These are phyloP conservation scores for Agriotes lineatus DNA, from an alignment of 2,888 invertebrate species.

Conservation along the genomic window DNA sequence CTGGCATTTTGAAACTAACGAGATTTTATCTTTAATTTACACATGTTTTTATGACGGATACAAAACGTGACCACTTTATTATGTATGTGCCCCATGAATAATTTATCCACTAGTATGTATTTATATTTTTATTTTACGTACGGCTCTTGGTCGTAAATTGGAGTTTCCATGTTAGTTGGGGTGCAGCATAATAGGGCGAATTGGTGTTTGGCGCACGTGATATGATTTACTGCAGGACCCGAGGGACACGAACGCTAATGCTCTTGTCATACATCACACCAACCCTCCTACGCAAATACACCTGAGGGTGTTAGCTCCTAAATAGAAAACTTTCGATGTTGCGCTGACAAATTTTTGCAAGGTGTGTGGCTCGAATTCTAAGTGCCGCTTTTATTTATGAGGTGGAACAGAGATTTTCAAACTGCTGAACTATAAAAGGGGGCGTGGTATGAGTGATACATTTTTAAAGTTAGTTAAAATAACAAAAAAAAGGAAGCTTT, in stretches of 20 bases:
- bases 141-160: conserved; percentile 50
- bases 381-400: too few relatives aligned
- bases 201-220: conserved; percentile 52
- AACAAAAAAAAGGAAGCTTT: too few relatives aligned
- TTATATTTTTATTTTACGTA: conserved; percentile 44
- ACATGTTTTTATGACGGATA: conserved; percentile 32
- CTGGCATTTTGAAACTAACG: conserved; percentile 27
- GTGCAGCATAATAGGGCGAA: conserved; percentile 45
- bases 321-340: conserved; percentile 33
- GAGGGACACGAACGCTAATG: conserved; percentile 48
- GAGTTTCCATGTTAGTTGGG: conserved; percentile 41
- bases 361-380: too few relatives aligned
- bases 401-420: too few relatives aligned
- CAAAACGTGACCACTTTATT: conserved; percentile 37
- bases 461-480: too few relatives aligned
- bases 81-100: conserved; percentile 31
- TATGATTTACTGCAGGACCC: conserved; percentile 51
- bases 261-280: conserved; percentile 47
- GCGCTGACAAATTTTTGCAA: conserved; percentile 22
- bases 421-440: too few relatives aligned
- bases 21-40: conserved; percentile 38
- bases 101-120: conserved; percentile 37
- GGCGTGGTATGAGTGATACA: too few relatives aligned
- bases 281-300: conserved; percentile 43
- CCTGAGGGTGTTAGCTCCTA: conserved; percentile 42